Evolutionary conservation across 2,113 vertebrate genomes (phyloP).

Genomic region (Catharus bicknelli): DNA sequence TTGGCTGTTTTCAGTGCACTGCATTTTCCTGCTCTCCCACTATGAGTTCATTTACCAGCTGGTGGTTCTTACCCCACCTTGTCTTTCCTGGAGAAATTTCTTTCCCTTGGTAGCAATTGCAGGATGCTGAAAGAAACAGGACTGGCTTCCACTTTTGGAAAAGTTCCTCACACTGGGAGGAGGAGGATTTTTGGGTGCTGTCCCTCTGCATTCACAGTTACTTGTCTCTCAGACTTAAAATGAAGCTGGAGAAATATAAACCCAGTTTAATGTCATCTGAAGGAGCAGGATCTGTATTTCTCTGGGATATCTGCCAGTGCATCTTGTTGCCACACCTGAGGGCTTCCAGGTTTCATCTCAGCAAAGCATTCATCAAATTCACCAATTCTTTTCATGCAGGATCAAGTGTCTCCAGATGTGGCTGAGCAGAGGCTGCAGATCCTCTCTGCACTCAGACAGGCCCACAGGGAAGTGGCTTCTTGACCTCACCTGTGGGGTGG

Average conservation of each 20-base stretch:
- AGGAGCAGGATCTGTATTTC: conserved; percentile 16
- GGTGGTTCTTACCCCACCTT: neutral
- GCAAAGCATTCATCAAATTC: conserved; percentile 80
- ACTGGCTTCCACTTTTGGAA: neutral
- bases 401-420: conserved; percentile 78
- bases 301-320: conserved; percentile 12
- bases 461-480: conserved; percentile 41
- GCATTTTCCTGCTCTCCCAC: neutral
- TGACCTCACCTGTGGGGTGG: conserved; percentile 30
- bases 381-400: conserved; percentile 78
- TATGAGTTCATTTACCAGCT: neutral
- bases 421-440: conserved; percentile 20
- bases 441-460: conserved; percentile 25
- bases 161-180: fast-evolving
- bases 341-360: conserved; percentile 70
- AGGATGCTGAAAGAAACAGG: neutral
- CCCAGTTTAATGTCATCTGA: neutral
- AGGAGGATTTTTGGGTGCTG: neutral
- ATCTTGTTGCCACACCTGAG: conserved; percentile 61
- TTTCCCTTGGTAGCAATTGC: neutral
- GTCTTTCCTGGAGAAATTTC: neutral
- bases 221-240: neutral
- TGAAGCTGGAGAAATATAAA: neutral
- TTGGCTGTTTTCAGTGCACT: neutral
- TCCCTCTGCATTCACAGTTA: neutral